Percentiles rank a stretch among this genome's conserved stretches.
Evolutionary conservation across 2,797 vertebrate genomes (phyloP).

Genomic region (Loris lydekkerianus): DNA sequence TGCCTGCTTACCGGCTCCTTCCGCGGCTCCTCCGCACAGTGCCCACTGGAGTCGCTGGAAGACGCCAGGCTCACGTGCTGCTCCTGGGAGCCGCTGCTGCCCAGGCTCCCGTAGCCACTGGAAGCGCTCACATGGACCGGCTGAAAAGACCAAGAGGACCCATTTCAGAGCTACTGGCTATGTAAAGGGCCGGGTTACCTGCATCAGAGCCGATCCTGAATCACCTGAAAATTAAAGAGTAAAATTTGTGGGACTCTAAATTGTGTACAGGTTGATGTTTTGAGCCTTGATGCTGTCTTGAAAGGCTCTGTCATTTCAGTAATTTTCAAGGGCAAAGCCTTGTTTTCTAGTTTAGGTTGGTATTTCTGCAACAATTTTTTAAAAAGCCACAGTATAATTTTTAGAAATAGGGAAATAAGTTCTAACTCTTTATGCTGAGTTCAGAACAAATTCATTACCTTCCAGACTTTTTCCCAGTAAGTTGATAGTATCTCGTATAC

Average conservation of each 20-base stretch:
- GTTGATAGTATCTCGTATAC: neutral
- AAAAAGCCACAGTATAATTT: neutral
- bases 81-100: constrained; percentile 94
- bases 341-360: neutral
- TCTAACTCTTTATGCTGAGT: neutral
- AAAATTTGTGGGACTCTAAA: neutral
- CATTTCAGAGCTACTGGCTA: fast-evolving
- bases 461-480: neutral
- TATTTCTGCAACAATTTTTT: neutral
- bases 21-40: constrained; percentile 90
- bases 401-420: neutral
- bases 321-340: neutral
- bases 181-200: fast-evolving
- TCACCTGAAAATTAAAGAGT: neutral
- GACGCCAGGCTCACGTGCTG: constrained; percentile 93
- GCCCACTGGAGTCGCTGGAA: constrained; percentile 94
- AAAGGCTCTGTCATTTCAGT: neutral
- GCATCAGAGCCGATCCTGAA: neutral
- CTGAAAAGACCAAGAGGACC: constrained; percentile 83
- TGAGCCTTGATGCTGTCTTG: fast-evolving
- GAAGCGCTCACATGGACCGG: constrained; percentile 93
- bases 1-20: constrained; percentile 89
- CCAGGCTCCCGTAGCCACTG: constrained; percentile 94
- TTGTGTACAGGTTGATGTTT: no score
- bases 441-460: neutral